Conservation (phyloP, 2,113 vertebrate genomes). For the Hypanus sabinus region DNA sequence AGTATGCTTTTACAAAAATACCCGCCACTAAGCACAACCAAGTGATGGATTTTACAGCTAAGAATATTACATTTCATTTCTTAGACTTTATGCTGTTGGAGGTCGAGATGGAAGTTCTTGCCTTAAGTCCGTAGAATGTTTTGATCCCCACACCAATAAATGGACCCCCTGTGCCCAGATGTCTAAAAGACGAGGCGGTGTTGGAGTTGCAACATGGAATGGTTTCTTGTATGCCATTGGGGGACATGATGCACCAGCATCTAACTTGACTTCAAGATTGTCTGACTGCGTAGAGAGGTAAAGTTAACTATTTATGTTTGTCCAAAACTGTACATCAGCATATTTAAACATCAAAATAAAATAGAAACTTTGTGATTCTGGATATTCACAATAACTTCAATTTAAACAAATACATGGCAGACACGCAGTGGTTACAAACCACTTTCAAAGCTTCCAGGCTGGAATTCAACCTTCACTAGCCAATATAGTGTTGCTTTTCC, state of each 20-base stretch:
- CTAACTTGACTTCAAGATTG: conserved; percentile 81
- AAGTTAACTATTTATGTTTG: conserved; percentile 31
- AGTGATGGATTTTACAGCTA: neutral
- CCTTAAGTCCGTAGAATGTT: conserved; percentile 93
- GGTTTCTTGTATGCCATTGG: conserved; percentile 92
- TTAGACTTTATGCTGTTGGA: conserved; percentile 92
- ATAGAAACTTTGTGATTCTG: neutral
- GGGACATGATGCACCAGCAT: conserved; percentile 88
- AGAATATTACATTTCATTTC: conserved; percentile 33
- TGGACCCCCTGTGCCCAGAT: conserved; percentile 89
- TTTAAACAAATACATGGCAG: neutral
- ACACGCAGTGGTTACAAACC: neutral
- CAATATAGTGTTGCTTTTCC: neutral
- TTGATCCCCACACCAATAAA: conserved; percentile 97
- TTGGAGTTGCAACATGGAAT: conserved; percentile 94
- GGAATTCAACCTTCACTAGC: neutral
- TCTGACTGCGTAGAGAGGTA: conserved; percentile 97
- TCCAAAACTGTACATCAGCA: neutral
- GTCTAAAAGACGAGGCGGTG: conserved; percentile 90
- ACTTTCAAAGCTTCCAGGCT: neutral
- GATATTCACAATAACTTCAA: neutral
- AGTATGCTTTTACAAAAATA: neutral
- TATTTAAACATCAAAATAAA: neutral
- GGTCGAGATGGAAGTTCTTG: conserved; percentile 95
- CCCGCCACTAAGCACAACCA: neutral